These are phyloP conservation scores for Carcina quercana DNA, from an alignment of 2,888 invertebrate species.

Conservation along the genomic window DNA sequence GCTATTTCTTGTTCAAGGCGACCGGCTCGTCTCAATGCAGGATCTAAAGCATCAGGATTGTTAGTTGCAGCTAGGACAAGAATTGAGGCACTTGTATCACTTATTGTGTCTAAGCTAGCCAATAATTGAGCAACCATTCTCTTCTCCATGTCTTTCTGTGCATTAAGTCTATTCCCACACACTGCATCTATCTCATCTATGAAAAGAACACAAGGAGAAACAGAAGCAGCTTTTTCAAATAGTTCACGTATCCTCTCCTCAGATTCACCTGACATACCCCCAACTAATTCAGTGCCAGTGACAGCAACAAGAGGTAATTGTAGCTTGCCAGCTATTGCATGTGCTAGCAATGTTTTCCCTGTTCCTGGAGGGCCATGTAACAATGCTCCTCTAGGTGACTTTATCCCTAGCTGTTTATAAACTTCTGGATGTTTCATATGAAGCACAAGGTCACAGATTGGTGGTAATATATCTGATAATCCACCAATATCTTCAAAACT, in stretches of 20 bases:
- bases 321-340: conserved; percentile 90
- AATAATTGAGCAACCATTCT: conserved; percentile 95
- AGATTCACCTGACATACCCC: conserved; percentile 96
- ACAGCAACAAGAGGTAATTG: conserved; percentile 89
- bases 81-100: conserved; percentile 75
- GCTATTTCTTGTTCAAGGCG: conserved; percentile 96
- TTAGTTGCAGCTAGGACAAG: conserved; percentile 97
- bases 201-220: conserved; percentile 90
- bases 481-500: conserved; percentile 89
- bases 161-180: conserved; percentile 90
- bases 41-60: conserved; percentile 93
- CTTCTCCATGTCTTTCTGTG: conserved; percentile 96
- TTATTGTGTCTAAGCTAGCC: conserved; percentile 88
- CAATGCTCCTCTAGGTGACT: conserved; percentile 92
- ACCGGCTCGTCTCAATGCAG: conserved; percentile 92
- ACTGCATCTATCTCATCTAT: conserved; percentile 99
- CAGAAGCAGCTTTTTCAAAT: conserved; percentile 86
- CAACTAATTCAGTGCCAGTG: conserved; percentile 93
- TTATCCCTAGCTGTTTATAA: conserved; percentile 87
- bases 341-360: conserved; percentile 89
- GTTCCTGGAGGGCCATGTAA: conserved; percentile 98
- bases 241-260: conserved; percentile 94
- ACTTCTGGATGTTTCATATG: conserved; percentile 94
- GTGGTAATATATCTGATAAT: conserved; percentile 80
- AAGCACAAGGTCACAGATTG: conserved; percentile 83